Conservation (phyloP, 2,888 invertebrate species). For the Lottia scabra region DNA sequence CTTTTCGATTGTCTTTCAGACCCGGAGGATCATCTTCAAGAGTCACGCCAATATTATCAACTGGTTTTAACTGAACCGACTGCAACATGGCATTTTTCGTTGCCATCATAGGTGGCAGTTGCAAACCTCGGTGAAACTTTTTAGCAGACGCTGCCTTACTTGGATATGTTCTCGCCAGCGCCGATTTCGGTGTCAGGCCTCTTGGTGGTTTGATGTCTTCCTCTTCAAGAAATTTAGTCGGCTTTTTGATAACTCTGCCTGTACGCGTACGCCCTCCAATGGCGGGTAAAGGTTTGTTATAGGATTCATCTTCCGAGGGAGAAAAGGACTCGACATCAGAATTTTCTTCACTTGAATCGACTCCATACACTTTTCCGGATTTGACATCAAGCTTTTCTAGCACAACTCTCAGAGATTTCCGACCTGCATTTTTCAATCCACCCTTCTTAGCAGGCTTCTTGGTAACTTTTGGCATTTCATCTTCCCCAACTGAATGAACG, state of each 20-base stretch:
- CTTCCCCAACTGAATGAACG: too few relatives aligned
- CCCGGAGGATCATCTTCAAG: too few relatives aligned
- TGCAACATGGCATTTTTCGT: not conserved
- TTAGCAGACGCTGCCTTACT: not conserved
- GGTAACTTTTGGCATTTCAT: too few relatives aligned
- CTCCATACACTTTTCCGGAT: not conserved
- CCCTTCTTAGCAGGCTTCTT: too few relatives aligned
- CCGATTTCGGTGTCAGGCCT: not conserved
- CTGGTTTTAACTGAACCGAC: not conserved
- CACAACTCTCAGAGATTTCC: not conserved
- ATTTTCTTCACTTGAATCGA: not conserved
- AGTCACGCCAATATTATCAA: too few relatives aligned
- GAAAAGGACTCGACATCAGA: not conserved
- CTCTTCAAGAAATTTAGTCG: not conserved
- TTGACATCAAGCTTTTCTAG: not conserved
- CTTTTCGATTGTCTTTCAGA: too few relatives aligned
- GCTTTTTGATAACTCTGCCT: not conserved
- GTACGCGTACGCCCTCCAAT: not conserved
- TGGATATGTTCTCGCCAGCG: not conserved
- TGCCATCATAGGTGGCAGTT: not conserved
- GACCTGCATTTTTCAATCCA: too few relatives aligned
- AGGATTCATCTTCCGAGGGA: not conserved
- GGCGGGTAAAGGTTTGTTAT: not conserved
- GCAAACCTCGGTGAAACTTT: not conserved
- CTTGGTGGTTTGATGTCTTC: not conserved